Percentiles rank a stretch among this genome's conserved stretches.
Conservation (phyloP, 2,888 invertebrate genomes). For the Podabrus alpinus region DNA sequence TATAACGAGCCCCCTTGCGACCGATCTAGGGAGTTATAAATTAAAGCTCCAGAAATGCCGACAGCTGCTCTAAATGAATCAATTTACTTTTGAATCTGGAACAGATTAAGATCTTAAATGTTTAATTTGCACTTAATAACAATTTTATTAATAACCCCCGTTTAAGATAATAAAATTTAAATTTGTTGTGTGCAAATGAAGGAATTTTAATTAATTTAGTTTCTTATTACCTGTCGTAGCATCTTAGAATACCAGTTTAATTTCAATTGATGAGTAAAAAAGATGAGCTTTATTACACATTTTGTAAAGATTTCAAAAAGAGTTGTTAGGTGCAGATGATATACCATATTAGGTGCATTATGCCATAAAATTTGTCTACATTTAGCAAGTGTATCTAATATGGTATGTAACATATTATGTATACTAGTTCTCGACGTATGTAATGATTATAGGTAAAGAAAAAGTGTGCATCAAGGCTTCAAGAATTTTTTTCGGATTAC, state of each 20-base stretch:
- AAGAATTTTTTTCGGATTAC: too few species aligned
- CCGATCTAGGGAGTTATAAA: constrained; percentile 42
- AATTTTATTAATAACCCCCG: neutral
- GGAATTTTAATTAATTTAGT: neutral
- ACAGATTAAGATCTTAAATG: constrained; percentile 19
- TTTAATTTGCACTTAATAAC: constrained; percentile 7
- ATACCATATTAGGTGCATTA: too few species aligned
- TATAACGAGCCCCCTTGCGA: constrained; percentile 43
- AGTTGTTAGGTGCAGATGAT: too few species aligned
- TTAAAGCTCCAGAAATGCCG: constrained; percentile 38
- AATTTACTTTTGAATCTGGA: constrained; percentile 38
- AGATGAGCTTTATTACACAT: neutral
- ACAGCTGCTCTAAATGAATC: constrained; percentile 44
- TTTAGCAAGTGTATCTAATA: too few species aligned
- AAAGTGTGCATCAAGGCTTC: too few species aligned
- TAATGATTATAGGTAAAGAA: too few species aligned
- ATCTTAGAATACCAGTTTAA: neutral
- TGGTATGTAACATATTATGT: too few species aligned
- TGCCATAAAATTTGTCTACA: too few species aligned
- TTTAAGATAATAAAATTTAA: neutral
- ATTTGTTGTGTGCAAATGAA: neutral
- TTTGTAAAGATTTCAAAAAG: neutral
- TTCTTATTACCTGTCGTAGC: neutral
- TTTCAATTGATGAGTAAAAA: neutral
- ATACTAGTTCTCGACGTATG: too few species aligned